These are phyloP conservation scores for Hydrotaea cyrtoneurina DNA, from an alignment of 2,888 invertebrate species.

Conservation along the genomic window DNA sequence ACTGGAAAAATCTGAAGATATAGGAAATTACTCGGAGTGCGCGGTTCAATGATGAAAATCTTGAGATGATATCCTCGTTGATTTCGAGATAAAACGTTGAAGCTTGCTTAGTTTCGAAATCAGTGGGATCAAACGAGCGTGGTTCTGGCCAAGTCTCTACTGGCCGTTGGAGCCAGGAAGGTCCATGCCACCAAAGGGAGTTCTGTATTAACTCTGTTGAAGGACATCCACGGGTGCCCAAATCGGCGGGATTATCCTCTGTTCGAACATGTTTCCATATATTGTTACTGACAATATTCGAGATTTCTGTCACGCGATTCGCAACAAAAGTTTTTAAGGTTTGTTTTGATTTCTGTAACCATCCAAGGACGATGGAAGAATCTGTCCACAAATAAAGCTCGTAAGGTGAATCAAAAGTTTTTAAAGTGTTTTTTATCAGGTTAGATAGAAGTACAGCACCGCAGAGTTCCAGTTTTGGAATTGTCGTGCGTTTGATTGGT, in stretches of 20 bases:
- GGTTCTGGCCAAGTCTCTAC: conserved; percentile 24
- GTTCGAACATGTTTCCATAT: no score
- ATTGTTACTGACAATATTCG: no score
- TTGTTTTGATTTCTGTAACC: no score
- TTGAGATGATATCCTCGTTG: background rate
- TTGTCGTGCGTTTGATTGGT: conserved; percentile 6
- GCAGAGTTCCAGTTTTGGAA: conserved; percentile 34
- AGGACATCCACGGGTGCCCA: no score
- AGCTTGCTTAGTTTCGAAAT: conserved; percentile 15
- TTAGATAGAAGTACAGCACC: conserved; percentile 27
- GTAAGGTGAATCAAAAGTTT: conserved; percentile 23
- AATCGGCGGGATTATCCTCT: no score
- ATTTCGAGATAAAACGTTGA: background rate
- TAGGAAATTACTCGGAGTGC: conserved; percentile 35
- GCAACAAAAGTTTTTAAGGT: no score
- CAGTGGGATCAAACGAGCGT: conserved; percentile 2
- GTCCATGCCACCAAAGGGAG: conserved; percentile 38
- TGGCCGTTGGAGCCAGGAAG: conserved; percentile 22
- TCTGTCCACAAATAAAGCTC: no score
- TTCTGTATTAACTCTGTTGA: conserved; percentile 8
- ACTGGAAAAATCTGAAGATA: conserved; percentile 15
- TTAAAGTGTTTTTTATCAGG: no score
- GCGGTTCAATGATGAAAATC: conserved; percentile 24
- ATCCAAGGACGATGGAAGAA: no score
- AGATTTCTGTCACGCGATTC: conserved; percentile 39